Base-by-base conservation (phyloP, 2,888 invertebrate species). In the Epinotia ramella region DNA sequence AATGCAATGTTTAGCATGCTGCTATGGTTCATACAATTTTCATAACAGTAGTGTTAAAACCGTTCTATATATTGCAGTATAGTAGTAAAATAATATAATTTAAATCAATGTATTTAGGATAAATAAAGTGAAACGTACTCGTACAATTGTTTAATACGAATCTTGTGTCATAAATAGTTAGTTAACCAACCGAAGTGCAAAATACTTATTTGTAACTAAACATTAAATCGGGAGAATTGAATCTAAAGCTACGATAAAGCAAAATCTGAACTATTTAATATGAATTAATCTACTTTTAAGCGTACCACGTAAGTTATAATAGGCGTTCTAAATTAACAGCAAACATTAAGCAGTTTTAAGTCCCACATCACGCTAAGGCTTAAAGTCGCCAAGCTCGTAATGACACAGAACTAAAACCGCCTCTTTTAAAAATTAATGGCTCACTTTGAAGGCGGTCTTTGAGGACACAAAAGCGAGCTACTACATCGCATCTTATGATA, bases 381-480 rank as follows among this genome's bases (percentile, higher is more conserved):
- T 63, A 73, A 56, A 57, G 60, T 68, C 71, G 64, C 68, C 62
- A 33, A 71, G 72, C 71, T 62, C 69, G 71, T 78, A 62, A 63
- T 64, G 72, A 77, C 74, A 56, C 62, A 60, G 69, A 67, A 70
- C 74, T 74, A 74, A 77, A 74, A 63, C 73, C 73, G 65, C 76
- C 74, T 67, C 76, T 76, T 80, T 80, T 79, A 78, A 79, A 81
- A 81, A 82, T 82, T 81, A 79, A 82, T 81, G 77, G 73, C 65
- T 79, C 64, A 56, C 72, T 76, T 76, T 76, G 57, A 76, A 62
- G 57, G 78, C 62, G 72, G 64, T 76, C 78, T 79, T 80, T 75
- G 72, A 77, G 79, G 77, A 83, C 76, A 83, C 82, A 82, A 83
- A 81, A 78, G 80, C 79, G 78, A 79, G 79, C 71, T 74, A 74